Conservation (phyloP, 2,888 invertebrate genomes). For the Hyalella azteca region DNA sequence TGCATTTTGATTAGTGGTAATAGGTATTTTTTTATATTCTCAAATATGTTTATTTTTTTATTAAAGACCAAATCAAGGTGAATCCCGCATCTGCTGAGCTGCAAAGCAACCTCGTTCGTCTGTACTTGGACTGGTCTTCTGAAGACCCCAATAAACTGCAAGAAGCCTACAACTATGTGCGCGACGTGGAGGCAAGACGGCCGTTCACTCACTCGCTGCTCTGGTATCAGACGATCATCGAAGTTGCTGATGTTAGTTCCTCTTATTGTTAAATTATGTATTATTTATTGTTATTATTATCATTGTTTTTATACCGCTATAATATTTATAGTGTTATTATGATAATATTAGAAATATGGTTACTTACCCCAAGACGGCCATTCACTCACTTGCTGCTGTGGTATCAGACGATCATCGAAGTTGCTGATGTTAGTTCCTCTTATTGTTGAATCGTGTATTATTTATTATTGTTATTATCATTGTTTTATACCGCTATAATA, state of each 20-base stretch:
- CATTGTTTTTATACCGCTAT: no score
- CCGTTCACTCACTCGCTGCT: constrained; percentile 55
- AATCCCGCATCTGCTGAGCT: constrained; percentile 47
- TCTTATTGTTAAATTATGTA: no score
- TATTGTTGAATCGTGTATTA: no score
- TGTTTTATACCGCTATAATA: no score
- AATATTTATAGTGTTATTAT: no score
- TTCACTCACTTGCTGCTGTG: constrained; percentile 55
- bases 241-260: constrained; percentile 47
- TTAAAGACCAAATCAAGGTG: constrained; percentile 54
- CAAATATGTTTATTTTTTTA: no score
- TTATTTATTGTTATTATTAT: no score
- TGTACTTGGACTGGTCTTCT: constrained; percentile 53
- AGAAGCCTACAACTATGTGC: constrained; percentile 51
- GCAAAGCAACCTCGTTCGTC: constrained; percentile 46
- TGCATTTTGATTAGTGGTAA: no score
- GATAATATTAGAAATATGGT: no score
- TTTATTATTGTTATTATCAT: no score
- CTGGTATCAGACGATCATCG: constrained; percentile 56
- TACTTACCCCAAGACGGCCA: constrained; percentile 49
- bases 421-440: constrained; percentile 48
- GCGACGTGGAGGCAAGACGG: constrained; percentile 49
- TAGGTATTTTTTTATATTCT: no score
- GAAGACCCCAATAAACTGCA: constrained; percentile 43
- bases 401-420: constrained; percentile 54